Base-by-base conservation (phyloP, 1,140 invertebrate species). In the Microplitis mediator region DNA sequence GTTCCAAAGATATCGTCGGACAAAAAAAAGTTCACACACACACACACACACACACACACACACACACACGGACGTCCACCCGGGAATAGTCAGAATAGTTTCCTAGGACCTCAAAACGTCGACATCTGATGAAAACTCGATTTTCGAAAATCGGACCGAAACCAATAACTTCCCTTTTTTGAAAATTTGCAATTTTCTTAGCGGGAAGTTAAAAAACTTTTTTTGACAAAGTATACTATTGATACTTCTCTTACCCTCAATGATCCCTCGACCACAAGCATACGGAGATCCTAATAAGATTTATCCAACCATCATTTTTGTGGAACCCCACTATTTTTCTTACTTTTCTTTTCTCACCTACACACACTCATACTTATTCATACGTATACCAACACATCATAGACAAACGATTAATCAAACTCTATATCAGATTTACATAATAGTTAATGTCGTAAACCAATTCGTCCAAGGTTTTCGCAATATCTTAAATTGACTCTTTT, bases 381-480 rank as follows among this genome's bases (percentile, higher is more conserved):
- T 65, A 13, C n/a, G n/a, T 5, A 31, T 6, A 39, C 51, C 65
- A 68, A 8, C 65, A n/a, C 52, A 14, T 54, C 52, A 54, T 71
- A 62, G 39, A 63, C 62, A 14, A 64, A 13, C 62, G 69, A 71
- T 71, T 65, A 71, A 71, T 71, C 62, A 71, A 65, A 51, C 50
- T 71, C 62, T 11, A 60, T 16, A 71, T 71, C 45, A 56, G 51
- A 62, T 71, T 65, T 71, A 52, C 69, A 71, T 71, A 71, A 71
- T 65, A 34, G 61, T 63, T n/a, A 52, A 52, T 71, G 50, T 54
- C 34, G 51, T 52, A 71, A 71, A 52, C 39, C 61, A 51, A 51
- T 14, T 36, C 45, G 39, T 62, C 62, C 62, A 64, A 52, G 11
- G 45, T 71, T 23, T 65, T 34, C 16, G 60, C 69, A 71, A 64